Evolutionary conservation across 2,888 invertebrate genomes (phyloP).

Genomic region (Athalia circularis): DNA sequence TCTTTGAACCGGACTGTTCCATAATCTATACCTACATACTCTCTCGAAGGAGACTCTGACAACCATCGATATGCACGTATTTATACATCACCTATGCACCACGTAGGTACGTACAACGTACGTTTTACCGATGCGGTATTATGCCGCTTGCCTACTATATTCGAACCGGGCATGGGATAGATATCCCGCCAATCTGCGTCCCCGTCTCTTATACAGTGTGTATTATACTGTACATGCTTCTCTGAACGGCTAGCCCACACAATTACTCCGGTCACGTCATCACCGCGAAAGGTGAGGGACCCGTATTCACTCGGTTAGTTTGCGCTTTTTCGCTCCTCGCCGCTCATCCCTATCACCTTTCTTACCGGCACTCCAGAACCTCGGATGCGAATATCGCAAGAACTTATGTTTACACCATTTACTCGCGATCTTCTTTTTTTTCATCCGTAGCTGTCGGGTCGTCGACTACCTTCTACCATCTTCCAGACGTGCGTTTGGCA

Average conservation of each 20-base stretch:
- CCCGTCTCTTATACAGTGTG: neutral
- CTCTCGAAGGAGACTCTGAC: slow-evolving; percentile 26
- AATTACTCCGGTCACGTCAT: slow-evolving; percentile 40
- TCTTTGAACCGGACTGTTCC: slow-evolving; percentile 47
- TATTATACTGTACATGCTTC: neutral
- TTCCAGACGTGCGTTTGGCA: slow-evolving; percentile 8
- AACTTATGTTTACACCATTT: neutral
- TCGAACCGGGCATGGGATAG: slow-evolving; percentile 26
- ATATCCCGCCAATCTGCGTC: slow-evolving; percentile 20
- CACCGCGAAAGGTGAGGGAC: slow-evolving; percentile 44
- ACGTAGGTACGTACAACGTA: neutral
- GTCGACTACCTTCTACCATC: slow-evolving; percentile 1
- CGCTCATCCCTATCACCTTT: slow-evolving; percentile 20
- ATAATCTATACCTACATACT: slow-evolving; percentile 33
- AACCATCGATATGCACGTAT: slow-evolving; percentile 23
- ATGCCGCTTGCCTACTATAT: slow-evolving; percentile 9
- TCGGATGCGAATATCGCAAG: neutral
- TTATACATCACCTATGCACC: neutral
- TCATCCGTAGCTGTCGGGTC: neutral
- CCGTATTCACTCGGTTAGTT: slow-evolving; percentile 38
- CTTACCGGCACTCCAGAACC: neutral
- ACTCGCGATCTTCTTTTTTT: neutral
- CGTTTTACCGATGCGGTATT: neutral
- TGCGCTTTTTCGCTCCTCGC: slow-evolving; percentile 32
- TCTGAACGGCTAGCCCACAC: slow-evolving; percentile 24